These are phyloP conservation scores for Panagrolaimus sp. DNA, from an alignment of 1,140 invertebrate species.

Conservation along the genomic window DNA sequence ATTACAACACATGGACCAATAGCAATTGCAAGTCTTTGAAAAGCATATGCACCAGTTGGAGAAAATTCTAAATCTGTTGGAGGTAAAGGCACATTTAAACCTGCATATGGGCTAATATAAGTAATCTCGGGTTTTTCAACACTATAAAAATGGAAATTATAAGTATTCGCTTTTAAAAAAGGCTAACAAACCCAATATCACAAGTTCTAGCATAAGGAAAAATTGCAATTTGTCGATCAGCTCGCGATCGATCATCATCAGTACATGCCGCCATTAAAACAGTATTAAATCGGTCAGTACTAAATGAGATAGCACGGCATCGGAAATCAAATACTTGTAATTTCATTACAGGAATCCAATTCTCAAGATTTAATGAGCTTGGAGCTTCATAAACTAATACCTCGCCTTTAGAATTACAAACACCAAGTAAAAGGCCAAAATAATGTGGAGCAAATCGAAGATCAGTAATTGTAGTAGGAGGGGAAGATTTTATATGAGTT, in stretches of 20 bases:
- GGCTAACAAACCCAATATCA: neutral
- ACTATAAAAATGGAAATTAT: constrained; percentile 6
- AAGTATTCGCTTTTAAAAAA: neutral
- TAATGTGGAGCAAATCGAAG: constrained; percentile 8
- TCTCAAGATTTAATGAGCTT: neutral
- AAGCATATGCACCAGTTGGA: neutral
- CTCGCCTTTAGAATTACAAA: neutral
- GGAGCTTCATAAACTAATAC: neutral
- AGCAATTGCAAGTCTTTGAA: neutral
- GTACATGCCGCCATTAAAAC: neutral
- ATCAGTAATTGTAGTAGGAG: constrained; percentile 3
- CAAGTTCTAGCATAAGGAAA: constrained; percentile 5
- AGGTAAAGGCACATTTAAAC: neutral
- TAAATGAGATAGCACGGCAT: neutral
- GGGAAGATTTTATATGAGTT: neutral
- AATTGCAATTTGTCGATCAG: neutral
- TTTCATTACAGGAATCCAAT: neutral
- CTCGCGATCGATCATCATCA: neutral
- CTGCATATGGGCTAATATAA: neutral
- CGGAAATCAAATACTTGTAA: neutral
- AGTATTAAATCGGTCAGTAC: constrained; percentile 2
- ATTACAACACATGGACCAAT: neutral
- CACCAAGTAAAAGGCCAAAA: neutral
- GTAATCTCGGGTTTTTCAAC: neutral
- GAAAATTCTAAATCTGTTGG: neutral